A percentile compares a stretch with the other conserved stretches of the same genome.
These are phyloP conservation scores for Ecliptopera silaceata DNA, from an alignment of 2,888 invertebrate species.

Conservation along the genomic window DNA sequence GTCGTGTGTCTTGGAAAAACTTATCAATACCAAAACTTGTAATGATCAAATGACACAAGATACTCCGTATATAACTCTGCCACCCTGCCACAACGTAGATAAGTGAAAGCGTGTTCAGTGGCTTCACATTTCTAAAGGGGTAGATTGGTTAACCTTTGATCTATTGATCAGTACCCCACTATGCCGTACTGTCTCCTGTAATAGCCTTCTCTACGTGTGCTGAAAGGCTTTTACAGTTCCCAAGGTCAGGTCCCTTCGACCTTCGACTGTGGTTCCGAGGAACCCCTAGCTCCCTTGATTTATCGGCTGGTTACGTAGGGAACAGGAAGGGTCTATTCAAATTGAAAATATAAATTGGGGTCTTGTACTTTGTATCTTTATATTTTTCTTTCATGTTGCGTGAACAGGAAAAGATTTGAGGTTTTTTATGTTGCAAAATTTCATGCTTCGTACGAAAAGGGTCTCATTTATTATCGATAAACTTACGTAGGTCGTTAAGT, in stretches of 20 bases:
- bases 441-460: background rate
- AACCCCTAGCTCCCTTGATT: slow-evolving; percentile 27
- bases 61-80: too few species aligned
- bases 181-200: background rate
- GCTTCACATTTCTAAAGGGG: too few species aligned
- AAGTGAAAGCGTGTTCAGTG: too few species aligned
- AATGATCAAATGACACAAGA: too few species aligned
- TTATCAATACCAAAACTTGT: too few species aligned
- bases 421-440: background rate
- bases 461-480: too few species aligned
- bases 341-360: slow-evolving; percentile 24
- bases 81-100: too few species aligned
- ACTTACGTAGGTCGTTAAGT: too few species aligned
- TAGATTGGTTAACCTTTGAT: too few species aligned
- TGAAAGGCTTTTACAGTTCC: background rate
- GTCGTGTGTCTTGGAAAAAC: too few species aligned
- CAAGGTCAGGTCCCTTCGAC: slow-evolving; percentile 21
- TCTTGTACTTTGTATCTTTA: slow-evolving; percentile 5
- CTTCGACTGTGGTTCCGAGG: slow-evolving; percentile 26
- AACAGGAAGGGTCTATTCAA: slow-evolving; percentile 9
- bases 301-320: slow-evolving; percentile 27
- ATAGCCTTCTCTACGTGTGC: background rate
- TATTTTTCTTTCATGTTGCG: background rate
- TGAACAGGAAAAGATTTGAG: background rate
- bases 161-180: too few species aligned